Evolutionary conservation across 2,113 vertebrate genomes (phyloP).

Genomic region (Theristicus caerulescens): DNA sequence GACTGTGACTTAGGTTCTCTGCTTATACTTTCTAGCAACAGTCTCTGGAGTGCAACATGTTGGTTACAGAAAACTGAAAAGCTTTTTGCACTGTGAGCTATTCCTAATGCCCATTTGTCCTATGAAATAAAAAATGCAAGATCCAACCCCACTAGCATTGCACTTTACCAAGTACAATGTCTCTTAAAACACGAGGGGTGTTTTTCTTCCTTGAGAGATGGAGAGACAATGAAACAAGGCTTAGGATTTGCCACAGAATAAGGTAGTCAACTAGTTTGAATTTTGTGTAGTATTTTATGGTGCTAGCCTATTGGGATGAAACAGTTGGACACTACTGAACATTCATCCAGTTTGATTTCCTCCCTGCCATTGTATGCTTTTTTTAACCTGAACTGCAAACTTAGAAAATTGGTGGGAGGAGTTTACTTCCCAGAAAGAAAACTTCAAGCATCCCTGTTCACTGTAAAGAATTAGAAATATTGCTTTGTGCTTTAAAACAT

Average conservation of each 20-base stretch:
- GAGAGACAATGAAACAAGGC: neutral
- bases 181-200: neutral
- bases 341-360: neutral
- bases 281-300: neutral
- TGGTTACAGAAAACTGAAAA: neutral
- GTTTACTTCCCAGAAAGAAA: neutral
- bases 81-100: neutral
- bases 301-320: neutral
- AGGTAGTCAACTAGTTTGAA: neutral
- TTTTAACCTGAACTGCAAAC: neutral
- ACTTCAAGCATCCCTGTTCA: neutral
- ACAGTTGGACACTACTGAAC: neutral
- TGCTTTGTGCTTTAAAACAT: neutral
- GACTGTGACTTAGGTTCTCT: neutral
- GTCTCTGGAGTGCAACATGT: neutral
- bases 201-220: neutral
- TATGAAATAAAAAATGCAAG: neutral
- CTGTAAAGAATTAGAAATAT: neutral
- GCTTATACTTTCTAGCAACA: neutral
- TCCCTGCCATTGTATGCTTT: neutral
- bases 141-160: neutral
- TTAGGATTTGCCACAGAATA: neutral
- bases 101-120: neutral
- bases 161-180: neutral
- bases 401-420: neutral